A percentile compares a stretch with the other conserved stretches of the same genome.
phyloP scores from a whole-genome alignment of 1,140 invertebrate genomes.

The Drosophila subpulchrella region DNA sequence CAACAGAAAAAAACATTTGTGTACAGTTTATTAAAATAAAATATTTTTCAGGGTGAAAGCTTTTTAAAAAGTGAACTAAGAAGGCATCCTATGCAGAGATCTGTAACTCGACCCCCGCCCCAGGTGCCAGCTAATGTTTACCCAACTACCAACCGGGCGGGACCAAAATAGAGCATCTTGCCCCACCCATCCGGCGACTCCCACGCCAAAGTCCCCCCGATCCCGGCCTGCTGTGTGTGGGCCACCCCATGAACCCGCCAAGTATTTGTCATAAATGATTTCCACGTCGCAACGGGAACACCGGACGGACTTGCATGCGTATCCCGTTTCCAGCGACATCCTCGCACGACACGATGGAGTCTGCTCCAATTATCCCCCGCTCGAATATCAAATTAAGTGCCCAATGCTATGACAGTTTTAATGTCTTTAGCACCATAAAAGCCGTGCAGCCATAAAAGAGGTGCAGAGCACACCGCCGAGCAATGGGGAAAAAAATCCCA shows the following conservation, averaged over 20 bases:
- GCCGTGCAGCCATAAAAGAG: conserved; percentile 52
- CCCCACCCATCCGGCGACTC: conserved; percentile 36
- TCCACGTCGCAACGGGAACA: conserved; percentile 38
- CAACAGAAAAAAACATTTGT: background rate
- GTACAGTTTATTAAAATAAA: no score
- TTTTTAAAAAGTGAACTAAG: background rate
- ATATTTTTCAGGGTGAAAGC: no score
- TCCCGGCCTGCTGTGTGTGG: conserved; percentile 31
- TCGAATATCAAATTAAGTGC: conserved; percentile 81
- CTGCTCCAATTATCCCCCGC: conserved; percentile 73
- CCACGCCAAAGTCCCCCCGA: conserved; percentile 40
- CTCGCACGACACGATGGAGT: conserved; percentile 34
- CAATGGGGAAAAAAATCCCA: conserved; percentile 17
- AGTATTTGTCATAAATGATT: conserved; percentile 66
- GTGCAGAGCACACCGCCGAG: conserved; percentile 19
- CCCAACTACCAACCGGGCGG: conserved; percentile 5
- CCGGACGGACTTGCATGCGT: conserved; percentile 26
- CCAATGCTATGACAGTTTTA: conserved; percentile 78
- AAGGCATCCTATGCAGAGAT: conserved; percentile 1
- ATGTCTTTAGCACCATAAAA: conserved; percentile 78
- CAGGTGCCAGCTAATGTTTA: conserved; percentile 34
- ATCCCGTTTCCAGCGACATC: conserved; percentile 43
- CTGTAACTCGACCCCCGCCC: conserved; percentile 2
- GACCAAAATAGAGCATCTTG: conserved; percentile 60
- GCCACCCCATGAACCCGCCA: conserved; percentile 57